Evolutionary conservation across 1,140 invertebrate genomes (phyloP).

Genomic region (Campodea augens): DNA sequence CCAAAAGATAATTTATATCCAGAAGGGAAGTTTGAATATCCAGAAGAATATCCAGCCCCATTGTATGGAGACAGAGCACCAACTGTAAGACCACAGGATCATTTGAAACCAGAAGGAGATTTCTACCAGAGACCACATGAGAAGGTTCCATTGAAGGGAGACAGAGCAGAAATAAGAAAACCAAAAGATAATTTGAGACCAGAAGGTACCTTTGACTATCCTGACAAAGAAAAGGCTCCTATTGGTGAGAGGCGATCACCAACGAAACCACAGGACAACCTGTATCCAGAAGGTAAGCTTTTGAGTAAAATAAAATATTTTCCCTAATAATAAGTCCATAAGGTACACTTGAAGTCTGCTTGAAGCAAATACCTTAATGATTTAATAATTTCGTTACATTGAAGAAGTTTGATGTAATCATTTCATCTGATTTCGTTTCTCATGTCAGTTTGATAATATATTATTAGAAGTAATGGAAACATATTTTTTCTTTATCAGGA

Average conservation of each 20-base stretch:
- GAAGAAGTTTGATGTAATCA: too few relatives aligned
- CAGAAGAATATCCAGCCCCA: constrained; percentile 15
- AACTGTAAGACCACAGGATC: constrained; percentile 32
- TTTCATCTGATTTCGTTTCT: constrained; percentile 11
- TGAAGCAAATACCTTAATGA: constrained; percentile 20
- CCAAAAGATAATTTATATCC: constrained; percentile 16
- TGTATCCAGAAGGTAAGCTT: constrained; percentile 40
- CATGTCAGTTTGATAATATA: constrained; percentile 24
- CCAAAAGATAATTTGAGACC: constrained; percentile 13
- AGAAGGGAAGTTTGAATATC: constrained; percentile 32
- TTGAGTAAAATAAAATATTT: too few relatives aligned
- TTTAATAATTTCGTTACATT: constrained; percentile 26
- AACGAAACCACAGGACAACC: constrained; percentile 30
- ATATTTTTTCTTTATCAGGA: too few relatives aligned
- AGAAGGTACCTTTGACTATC: constrained; percentile 18
- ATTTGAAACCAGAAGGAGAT: constrained; percentile 33
- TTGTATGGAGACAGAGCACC: constrained; percentile 23
- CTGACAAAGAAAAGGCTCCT: too few relatives aligned
- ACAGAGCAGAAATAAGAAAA: constrained; percentile 18
- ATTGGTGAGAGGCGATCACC: too few relatives aligned
- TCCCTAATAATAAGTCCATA: constrained; percentile 26
- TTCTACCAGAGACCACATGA: constrained; percentile 26
- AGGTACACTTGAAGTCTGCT: constrained; percentile 23
- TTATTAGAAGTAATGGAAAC: too few relatives aligned
- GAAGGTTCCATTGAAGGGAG: constrained; percentile 22